Evolutionary conservation across 2,888 invertebrate genomes (phyloP).

Genomic region (Erebia epiphron): DNA sequence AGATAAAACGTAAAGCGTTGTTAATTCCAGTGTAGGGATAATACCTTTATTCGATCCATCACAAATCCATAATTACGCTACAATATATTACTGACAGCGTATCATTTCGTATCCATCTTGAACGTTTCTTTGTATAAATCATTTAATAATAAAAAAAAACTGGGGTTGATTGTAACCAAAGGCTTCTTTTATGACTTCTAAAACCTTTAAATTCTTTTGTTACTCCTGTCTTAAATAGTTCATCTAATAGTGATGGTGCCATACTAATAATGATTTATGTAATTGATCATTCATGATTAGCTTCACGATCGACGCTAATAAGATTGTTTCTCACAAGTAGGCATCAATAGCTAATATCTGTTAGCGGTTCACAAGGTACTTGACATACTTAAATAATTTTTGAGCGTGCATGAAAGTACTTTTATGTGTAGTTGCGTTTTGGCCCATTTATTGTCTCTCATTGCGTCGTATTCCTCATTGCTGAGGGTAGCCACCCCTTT

Average conservation of each 20-base stretch:
- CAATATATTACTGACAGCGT: constrained; percentile 51
- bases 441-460: background rate
- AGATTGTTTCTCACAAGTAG: constrained; percentile 41
- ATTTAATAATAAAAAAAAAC: constrained; percentile 30
- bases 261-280: background rate
- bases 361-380: background rate
- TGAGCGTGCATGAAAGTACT: background rate
- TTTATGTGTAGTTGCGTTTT: background rate
- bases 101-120: constrained; percentile 49
- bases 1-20: constrained; percentile 24
- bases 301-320: constrained; percentile 43
- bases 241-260: constrained; percentile 11
- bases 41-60: constrained; percentile 35
- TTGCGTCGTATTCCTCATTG: too few species aligned
- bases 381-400: constrained; percentile 9
- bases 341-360: constrained; percentile 11
- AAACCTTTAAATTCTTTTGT: constrained; percentile 22
- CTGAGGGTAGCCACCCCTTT: too few species aligned
- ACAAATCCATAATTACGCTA: constrained; percentile 50
- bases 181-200: constrained; percentile 15
- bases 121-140: constrained; percentile 34
- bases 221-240: constrained; percentile 21
- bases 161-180: constrained; percentile 25
- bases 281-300: constrained; percentile 29
- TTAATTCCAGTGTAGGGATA: constrained; percentile 34